A percentile compares a stretch with the other conserved stretches of the same genome.
phyloP scores from a whole-genome alignment of 1,140 invertebrate species.

The Micrasema longulum region DNA sequence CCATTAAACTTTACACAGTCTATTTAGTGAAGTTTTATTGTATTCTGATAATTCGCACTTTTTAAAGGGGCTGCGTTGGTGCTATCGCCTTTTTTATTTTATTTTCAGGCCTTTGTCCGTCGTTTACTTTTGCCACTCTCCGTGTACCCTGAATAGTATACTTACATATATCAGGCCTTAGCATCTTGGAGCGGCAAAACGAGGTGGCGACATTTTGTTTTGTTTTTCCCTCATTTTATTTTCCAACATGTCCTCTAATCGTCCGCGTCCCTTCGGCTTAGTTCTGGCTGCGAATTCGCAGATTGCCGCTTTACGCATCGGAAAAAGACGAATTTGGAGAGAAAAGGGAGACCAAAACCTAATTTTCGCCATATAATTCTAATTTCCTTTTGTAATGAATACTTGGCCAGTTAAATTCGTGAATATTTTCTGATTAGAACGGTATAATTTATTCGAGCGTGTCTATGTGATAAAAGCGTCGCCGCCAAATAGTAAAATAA shows the following conservation, averaged over 20 bases:
- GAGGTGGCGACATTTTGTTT: slow-evolving; percentile 28
- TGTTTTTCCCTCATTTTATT: slow-evolving; percentile 15
- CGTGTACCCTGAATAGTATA: too few relatives aligned
- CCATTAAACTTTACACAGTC: too few relatives aligned
- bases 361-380: too few relatives aligned
- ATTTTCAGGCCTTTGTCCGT: slow-evolving; percentile 25
- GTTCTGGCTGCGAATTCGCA: slow-evolving; percentile 1
- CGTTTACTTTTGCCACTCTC: slow-evolving; percentile 17
- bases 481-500: too few relatives aligned
- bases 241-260: slow-evolving; percentile 2
- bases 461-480: too few relatives aligned
- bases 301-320: slow-evolving; percentile 12
- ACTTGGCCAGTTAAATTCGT: too few relatives aligned
- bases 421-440: too few relatives aligned
- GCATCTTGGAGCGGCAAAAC: slow-evolving; percentile 20
- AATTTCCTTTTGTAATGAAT: too few relatives aligned
- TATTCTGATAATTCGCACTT: slow-evolving; percentile 9
- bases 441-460: too few relatives aligned
- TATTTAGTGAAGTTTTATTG: slow-evolving; percentile 4
- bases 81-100: slow-evolving; percentile 22
- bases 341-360: too few relatives aligned
- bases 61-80: slow-evolving; percentile 6
- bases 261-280: slow-evolving; percentile 28
- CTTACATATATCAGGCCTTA: slow-evolving; percentile 8
- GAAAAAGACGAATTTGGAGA: not conserved